Base-by-base conservation (phyloP, 2,113 vertebrate genomes). In the Cyrtonyx montezumae region DNA sequence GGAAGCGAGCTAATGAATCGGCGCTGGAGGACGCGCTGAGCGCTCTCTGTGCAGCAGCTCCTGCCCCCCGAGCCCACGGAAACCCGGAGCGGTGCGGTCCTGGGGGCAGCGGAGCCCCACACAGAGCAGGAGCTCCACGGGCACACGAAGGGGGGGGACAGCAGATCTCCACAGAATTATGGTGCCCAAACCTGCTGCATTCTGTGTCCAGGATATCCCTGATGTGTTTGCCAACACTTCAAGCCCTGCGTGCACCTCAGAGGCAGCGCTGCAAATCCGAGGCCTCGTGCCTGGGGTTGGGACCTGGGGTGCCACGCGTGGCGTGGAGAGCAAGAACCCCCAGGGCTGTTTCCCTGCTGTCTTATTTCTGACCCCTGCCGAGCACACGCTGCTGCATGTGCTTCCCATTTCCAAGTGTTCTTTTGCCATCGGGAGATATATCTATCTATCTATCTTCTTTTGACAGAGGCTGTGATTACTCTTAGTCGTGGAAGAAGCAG, bases 91-190 rank as follows among this genome's bases (percentile, higher is more conserved):
- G 58, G 66, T 55, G 36, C 0, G 0, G 46, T 13, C 48, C 76
- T 7, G 21, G 2, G n/a, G 40, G 36, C 0, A 0, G 25, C 25
- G 6, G 65, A 53, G 25, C 0, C 34, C 34, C 0, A 0, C 26
- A 16, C 49, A 32, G 37, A 9, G 0, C 0, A 42, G 14, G 9
- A 21, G 2, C 71, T 45, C 58, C 69, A 4, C 0, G 0, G 34
- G 25, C 26, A 21, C 32, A 11, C 4, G 1, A 21, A 9, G 37
- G 59, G 21, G 59, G 34, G 32, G 13, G 46, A 14, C 67, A 56
- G 58, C 45, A 67, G 70, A 62, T 46, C 51, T 26, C 34, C 22
- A 1, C 8, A 15, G 45, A 11, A 3, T 2, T 18, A 6, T 3
- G 28, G 55, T 30, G 20, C 58, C 51, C 88, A 49, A 13, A 26